phyloP scores from a whole-genome alignment of 2,888 invertebrate species.

The Noctuana brunneofusca region DNA sequence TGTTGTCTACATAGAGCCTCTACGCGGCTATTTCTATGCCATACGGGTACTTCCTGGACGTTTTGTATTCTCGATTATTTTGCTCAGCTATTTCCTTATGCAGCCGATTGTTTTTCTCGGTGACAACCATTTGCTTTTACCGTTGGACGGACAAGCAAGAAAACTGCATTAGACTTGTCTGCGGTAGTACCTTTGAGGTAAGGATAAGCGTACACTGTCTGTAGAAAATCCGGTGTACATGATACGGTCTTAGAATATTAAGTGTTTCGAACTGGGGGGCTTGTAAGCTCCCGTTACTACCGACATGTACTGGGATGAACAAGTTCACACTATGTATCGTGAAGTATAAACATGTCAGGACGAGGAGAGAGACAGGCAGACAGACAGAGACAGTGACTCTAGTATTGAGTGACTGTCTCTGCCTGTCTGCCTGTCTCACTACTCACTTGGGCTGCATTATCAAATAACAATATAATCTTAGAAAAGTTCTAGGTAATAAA shows the following conservation, averaged over 20 bases:
- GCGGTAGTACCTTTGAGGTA: slow-evolving; percentile 4
- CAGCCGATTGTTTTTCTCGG: slow-evolving; percentile 29
- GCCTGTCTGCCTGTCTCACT: too few relatives aligned
- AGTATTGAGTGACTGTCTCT: too few relatives aligned
- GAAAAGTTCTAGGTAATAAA: too few relatives aligned
- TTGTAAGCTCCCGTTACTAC: slow-evolving; percentile 12
- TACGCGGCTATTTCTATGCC: slow-evolving; percentile 20
- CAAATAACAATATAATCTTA: too few relatives aligned
- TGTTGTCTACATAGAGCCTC: slow-evolving; percentile 4
- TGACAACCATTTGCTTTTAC: slow-evolving; percentile 34
- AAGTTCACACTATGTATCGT: background rate
- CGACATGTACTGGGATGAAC: background rate
- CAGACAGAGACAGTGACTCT: too few relatives aligned
- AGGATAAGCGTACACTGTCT: background rate
- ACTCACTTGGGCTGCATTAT: too few relatives aligned
- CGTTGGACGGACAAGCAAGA: slow-evolving; percentile 32
- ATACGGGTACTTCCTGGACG: slow-evolving; percentile 14
- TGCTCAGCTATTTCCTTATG: slow-evolving; percentile 25
- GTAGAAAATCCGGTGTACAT: background rate
- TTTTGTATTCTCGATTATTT: slow-evolving; percentile 7
- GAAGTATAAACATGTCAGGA: too few relatives aligned
- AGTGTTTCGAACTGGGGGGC: background rate
- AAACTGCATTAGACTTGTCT: slow-evolving; percentile 30
- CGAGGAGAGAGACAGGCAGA: too few relatives aligned
- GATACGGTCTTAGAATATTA: background rate